These are phyloP conservation scores for Homalodisca vitripennis DNA, from an alignment of 1,140 invertebrate species.

Conservation along the genomic window DNA sequence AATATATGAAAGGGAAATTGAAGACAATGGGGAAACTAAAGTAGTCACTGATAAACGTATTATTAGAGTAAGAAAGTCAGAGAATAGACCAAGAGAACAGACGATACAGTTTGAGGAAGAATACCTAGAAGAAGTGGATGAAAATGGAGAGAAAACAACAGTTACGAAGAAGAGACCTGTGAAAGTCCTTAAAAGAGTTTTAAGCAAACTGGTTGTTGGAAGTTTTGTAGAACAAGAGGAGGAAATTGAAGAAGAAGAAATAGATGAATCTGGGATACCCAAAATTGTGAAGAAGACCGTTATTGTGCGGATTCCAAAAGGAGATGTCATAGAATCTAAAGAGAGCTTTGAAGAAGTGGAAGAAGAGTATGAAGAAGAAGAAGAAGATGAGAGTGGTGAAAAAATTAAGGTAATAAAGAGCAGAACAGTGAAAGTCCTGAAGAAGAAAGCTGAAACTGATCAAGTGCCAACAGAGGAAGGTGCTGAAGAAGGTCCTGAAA, in stretches of 20 bases:
- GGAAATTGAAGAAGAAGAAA: background rate
- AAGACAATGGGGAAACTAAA: background rate
- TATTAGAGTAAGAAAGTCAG: background rate
- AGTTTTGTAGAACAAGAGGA: background rate
- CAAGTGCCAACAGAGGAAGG: background rate
- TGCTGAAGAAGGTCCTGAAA: background rate
- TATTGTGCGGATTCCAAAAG: background rate
- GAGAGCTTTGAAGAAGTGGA: background rate
- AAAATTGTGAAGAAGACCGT: background rate
- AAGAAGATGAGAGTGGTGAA: background rate
- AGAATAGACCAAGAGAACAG: background rate
- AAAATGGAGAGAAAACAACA: background rate
- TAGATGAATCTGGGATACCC: background rate
- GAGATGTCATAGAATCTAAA: background rate
- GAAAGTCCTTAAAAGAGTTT: background rate
- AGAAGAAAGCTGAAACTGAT: background rate
- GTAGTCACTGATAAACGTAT: background rate
- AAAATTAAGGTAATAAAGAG: background rate
- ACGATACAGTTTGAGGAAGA: background rate
- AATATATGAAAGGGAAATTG: background rate
- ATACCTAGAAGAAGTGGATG: background rate
- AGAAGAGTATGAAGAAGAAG: conserved; percentile 20
- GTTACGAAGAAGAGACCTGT: background rate
- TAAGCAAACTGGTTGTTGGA: background rate
- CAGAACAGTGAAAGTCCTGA: conserved; percentile 2